Evolutionary conservation across 2,888 invertebrate species (phyloP), one percentile per base, ranked within the genome.

Genomic region (Meiosimyza decipiens): DNA sequence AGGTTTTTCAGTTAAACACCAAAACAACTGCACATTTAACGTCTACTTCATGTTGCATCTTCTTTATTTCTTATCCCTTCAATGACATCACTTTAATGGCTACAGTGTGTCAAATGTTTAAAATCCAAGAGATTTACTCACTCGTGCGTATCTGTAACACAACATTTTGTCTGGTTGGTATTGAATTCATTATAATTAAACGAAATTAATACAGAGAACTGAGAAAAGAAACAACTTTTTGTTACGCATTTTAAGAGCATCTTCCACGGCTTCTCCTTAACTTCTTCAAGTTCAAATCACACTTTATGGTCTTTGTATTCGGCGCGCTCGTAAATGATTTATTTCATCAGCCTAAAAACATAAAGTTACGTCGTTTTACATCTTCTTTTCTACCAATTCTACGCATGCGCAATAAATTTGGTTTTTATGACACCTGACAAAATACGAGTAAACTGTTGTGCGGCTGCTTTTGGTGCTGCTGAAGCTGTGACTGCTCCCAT

Each of bases 401-500:
- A 82, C 79, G 82, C 84, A 82, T 84, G 84, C 80, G 84, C 82
- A 83, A 84, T 84, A 84, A 84, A 84, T 84, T 82, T 79, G 78
- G 75, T 78, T 82, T 84, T 84, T 84, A 84, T 84, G 84, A 84
- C 84, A 84, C 84, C 84, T 84, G 84, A 84, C 84, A 84, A 84
- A 84, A 84, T 84, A 84, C 40, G 40, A 40, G 40, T 9, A 40
- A 40, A 40, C 40, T 40, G 40, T 80, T 64, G 50, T 64, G 50
- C 64, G 50, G 64, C 64, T 40, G 60, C 60, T 62, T 62, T 16
- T 16, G 40, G 40, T 40, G 40, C 40, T 40, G 40, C 40, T 40
- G 40, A 7, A 40, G 40, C 40, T 40, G 40, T 40, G 40, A 40
- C 40, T 40, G 40, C 40, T 40, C 40, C 40, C 40, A 40, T 40